phyloP scores from a whole-genome alignment of 2,797 vertebrate genomes.

The Craterocephalus amniculus region DNA sequence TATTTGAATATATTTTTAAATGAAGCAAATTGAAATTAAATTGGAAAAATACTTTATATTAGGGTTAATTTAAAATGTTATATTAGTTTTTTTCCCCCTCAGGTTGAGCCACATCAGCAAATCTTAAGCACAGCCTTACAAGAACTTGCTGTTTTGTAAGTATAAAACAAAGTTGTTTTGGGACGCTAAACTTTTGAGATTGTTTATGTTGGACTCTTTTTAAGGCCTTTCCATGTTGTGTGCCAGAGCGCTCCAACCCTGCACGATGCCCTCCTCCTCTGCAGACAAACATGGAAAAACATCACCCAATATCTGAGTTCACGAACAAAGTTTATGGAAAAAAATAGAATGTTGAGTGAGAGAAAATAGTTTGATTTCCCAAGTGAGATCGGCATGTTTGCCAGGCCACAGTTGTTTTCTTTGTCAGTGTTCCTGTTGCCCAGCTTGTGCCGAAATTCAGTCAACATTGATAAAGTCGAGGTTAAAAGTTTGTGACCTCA shows the following conservation, averaged over 20 bases:
- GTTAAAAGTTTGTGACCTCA: not conserved
- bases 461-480: not conserved
- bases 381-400: constrained; percentile 24
- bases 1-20: too few species aligned
- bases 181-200: constrained; percentile 17
- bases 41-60: too few species aligned
- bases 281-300: constrained; percentile 72
- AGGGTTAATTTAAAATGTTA: too few species aligned
- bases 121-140: not conserved
- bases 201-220: constrained; percentile 48
- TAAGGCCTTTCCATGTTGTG: constrained; percentile 55
- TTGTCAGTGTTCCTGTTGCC: constrained; percentile 25
- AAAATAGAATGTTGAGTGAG: constrained; percentile 15
- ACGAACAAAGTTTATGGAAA: constrained; percentile 48
- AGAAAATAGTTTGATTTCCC: constrained; percentile 51
- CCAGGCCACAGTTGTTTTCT: constrained; percentile 2
- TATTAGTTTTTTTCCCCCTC: too few species aligned
- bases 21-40: too few species aligned
- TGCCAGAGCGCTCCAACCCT: constrained; percentile 59
- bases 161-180: not conserved
- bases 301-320: constrained; percentile 54
- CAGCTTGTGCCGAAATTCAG: constrained; percentile 27
- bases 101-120: not conserved
- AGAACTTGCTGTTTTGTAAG: not conserved
- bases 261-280: constrained; percentile 25